Percentiles rank a stretch among this genome's conserved stretches.
Conservation (phyloP, 2,797 vertebrate species). For the Sebastes vulpes region DNA sequence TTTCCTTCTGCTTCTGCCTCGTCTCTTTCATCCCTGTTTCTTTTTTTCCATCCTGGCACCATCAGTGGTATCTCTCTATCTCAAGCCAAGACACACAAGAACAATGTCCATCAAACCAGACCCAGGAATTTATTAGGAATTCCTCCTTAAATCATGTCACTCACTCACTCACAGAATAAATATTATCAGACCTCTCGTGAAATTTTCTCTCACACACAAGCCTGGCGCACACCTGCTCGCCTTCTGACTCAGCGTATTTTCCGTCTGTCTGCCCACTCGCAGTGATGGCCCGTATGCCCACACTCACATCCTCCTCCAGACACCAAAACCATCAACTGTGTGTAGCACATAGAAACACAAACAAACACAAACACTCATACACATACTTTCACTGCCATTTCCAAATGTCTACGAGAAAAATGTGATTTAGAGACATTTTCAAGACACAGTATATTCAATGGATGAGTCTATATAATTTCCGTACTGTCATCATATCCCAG, state of each 20-base stretch:
- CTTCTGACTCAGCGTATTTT: conserved; percentile 53
- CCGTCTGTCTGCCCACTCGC: conserved; percentile 26
- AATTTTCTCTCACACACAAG: not conserved
- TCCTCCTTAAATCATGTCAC: conserved; percentile 62
- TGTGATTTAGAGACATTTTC: not conserved
- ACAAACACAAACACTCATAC: conserved; percentile 3
- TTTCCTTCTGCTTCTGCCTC: conserved; percentile 8
- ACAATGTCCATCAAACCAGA: conserved; percentile 53
- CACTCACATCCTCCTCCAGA: conserved; percentile 24
- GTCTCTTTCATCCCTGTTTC: conserved; percentile 24
- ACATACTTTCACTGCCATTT: not conserved
- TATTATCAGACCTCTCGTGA: conserved; percentile 39
- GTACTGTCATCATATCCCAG: not conserved
- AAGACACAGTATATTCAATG: not conserved
- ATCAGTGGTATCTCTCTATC: conserved; percentile 9
- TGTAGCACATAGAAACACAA: conserved; percentile 5
- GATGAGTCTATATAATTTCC: not conserved
- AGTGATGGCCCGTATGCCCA: conserved; percentile 5
- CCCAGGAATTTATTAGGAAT: conserved; percentile 44
- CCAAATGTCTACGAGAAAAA: not conserved
- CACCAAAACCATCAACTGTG: conserved; percentile 12
- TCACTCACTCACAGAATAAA: conserved; percentile 48
- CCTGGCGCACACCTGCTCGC: conserved; percentile 24
- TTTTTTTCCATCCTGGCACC: conserved; percentile 34
- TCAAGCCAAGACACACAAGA: conserved; percentile 61